Base-by-base conservation (phyloP, 2,797 vertebrate species). In the Tauraco hartlaubi region DNA sequence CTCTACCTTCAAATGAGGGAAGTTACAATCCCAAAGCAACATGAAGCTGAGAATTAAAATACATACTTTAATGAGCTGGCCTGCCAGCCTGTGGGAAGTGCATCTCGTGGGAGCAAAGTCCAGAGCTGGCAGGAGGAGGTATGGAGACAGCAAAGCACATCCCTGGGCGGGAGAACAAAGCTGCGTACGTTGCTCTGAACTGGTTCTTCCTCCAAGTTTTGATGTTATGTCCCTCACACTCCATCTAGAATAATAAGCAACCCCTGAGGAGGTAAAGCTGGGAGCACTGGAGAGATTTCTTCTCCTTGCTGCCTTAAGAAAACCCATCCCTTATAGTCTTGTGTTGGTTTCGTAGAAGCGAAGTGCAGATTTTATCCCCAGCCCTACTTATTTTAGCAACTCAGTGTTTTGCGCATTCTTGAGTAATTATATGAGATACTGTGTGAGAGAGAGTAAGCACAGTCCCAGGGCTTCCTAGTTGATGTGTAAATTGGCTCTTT, bases 21-120 rank as follows among this genome's bases (percentile, higher is more conserved):
- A 92, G 51, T 55, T 83, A 26, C 44, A 94, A 91, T 96, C 94
- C 94, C 96, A 94, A 43, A 95, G 84, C 89, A 76, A 11, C 72
- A 35, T 0, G 1, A 68, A 77, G 49, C 85, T 68, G 74, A 93
- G 94, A 91, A 93, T 94, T 88, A 79, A 95, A 96, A 69, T 48
- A 87, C 59, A 43, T 63, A 9, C 26, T 80, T 95, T 88, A 97
- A 93, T 89, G 90, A 95, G 80, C 76, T 90, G 79, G 90, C 59
- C 90, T 3, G 1, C 29, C 0, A 8, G 89, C 85, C 85, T 73
- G 58, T 81, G 92, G 85, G 91, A 92, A 73, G 76, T 29, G 62
- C 58, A n/a, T 54, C 91, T 92, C 77, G 39, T 74, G 87, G 84
- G 94, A 93, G 49, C 43, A 5, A 66, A 75, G 75, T 77, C 78